Base-by-base conservation (phyloP, 2,797 vertebrate species). In the Nyctalus aviator region DNA sequence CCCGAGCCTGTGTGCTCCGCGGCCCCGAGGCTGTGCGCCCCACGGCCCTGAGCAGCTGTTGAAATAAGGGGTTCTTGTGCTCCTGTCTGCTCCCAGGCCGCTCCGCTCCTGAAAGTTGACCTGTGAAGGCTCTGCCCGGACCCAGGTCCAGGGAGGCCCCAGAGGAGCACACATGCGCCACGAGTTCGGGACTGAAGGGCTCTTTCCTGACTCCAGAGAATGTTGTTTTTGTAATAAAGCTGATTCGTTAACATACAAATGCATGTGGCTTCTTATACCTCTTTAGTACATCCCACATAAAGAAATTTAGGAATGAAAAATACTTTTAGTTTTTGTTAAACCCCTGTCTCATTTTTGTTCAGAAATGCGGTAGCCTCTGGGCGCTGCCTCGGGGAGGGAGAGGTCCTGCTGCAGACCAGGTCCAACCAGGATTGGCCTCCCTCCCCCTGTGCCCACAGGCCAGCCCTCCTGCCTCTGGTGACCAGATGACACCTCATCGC, bases 401-500 rank as follows among this genome's bases (percentile, higher is more conserved):
- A 2, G 23, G 27, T 3, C 13, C 30, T 11, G 12, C 8, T 0
- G 17, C 11, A 50, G 75, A 25, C 14, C 6, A 4, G 48, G 17
- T 2, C 0, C 21, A 3, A 15, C 27, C 0, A 14, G 18, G n/a
- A 1, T 15, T 3, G 20, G 25, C 57, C 55, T 57, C 55, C 55
- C 5, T 23, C 8, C 5, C 5, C 1, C 55, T 57, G 2, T 2
- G 7, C 3, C 68, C 11, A 3, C 0, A 1, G 21, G 15, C 55
- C 35, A 53, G 35, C 10, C 71, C 30, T 15, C 0, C 0, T 0
- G 44, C 71, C 41, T 57, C n/a, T n/a, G 35, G 17, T 0, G 17
- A 0, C 12, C 18, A 12, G 46, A 6, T 6, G 1, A 20, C 15
- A 2, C 44, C 15, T 32, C 25, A 7, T 30, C 41, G 5, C 1